Evolutionary conservation across 1,140 invertebrate genomes (phyloP).

Genomic region (Heliconius hermathena): DNA sequence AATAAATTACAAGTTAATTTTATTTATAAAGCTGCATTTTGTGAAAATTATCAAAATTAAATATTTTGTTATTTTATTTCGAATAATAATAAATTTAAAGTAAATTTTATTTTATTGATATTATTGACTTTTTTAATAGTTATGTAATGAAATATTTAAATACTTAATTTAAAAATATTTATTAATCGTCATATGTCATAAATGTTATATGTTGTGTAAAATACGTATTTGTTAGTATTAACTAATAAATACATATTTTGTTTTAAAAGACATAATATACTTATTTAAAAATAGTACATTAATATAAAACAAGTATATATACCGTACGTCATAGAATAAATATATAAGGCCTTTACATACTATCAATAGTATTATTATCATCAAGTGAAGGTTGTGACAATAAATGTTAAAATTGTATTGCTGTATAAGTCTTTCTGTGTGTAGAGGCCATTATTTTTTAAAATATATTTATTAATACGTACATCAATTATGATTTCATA

Average conservation of each 20-base stretch:
- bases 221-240: too few relatives aligned
- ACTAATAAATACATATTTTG: too few relatives aligned
- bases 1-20: too few relatives aligned
- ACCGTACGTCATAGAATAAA: background rate
- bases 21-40: background rate
- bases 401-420: background rate
- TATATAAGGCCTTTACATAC: constrained; percentile 8
- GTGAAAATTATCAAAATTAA: background rate
- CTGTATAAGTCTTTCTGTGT: constrained; percentile 1
- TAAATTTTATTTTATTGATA: too few relatives aligned
- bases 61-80: too few relatives aligned
- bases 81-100: too few relatives aligned
- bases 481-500: background rate
- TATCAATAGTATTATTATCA: background rate
- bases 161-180: too few relatives aligned
- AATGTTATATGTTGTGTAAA: too few relatives aligned
- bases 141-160: too few relatives aligned
- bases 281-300: background rate
- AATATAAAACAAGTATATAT: background rate
- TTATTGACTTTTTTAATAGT: too few relatives aligned
- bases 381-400: too few relatives aligned
- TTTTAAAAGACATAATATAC: background rate
- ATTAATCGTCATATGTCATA: too few relatives aligned
- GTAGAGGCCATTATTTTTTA: background rate
- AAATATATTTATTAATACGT: background rate